These are phyloP conservation scores for Drosophila carrolli DNA, from an alignment of 1,140 invertebrate genomes.

Conservation along the genomic window DNA sequence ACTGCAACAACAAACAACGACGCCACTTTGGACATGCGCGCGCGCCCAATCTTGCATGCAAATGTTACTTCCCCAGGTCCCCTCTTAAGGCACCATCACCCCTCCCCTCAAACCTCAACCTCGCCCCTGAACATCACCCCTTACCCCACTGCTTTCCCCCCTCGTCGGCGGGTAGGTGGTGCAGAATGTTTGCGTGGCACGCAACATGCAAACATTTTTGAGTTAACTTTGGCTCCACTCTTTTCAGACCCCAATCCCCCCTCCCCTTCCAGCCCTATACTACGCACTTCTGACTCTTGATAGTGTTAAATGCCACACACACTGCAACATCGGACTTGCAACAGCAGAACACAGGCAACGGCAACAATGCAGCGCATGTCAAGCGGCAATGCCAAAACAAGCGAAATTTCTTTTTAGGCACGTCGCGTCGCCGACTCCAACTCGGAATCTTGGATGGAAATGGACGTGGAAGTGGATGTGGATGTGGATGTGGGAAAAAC, in stretches of 20 bases:
- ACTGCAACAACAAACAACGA: constrained; percentile 49
- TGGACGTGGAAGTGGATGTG: constrained; percentile 25
- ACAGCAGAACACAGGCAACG: constrained; percentile 22
- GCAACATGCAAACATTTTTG: constrained; percentile 82
- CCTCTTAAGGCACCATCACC: background rate
- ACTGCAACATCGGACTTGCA: constrained; percentile 14
- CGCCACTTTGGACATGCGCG: constrained; percentile 77
- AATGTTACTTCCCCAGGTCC: constrained; percentile 46
- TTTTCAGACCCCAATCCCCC: background rate
- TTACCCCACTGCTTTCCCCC: background rate
- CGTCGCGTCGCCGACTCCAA: constrained; percentile 53
- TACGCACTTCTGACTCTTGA: constrained; percentile 81
- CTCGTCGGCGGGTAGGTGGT: constrained; percentile 31
- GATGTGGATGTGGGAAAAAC: constrained; percentile 2
- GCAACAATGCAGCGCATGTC: constrained; percentile 58
- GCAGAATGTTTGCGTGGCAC: constrained; percentile 77
- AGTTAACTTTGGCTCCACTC: constrained; percentile 68
- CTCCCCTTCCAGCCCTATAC: constrained; percentile 3
- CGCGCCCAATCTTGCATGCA: constrained; percentile 79
- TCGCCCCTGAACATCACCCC: background rate
- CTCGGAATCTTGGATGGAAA: constrained; percentile 42
- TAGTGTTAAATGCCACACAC: constrained; percentile 80
- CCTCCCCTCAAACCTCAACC: background rate
- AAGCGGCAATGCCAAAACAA: constrained; percentile 59
- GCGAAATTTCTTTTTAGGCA: constrained; percentile 80